Base-by-base conservation (phyloP, 2,113 vertebrate genomes). In the Petrocephalus microphthalmus region DNA sequence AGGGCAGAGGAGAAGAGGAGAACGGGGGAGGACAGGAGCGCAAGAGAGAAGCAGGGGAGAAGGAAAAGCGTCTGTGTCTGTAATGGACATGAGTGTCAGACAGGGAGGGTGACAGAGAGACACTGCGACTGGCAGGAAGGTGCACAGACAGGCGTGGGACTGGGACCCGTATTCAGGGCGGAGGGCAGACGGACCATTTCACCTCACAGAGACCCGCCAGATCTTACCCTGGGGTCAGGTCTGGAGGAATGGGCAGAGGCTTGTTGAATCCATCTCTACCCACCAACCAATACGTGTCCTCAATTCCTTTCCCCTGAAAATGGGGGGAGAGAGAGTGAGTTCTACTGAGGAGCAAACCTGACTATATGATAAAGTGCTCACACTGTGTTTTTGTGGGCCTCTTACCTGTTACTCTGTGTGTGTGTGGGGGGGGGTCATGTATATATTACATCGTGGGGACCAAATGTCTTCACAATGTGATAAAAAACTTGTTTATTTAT, bases 221-320 rank as follows among this genome's bases (percentile, higher is more conserved):
- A 88, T 37, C 95, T 94, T 94, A 98, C 97, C 97, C 97, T 0
- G 95, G 92, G 10, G 90, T 90, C 74, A 95, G 88, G 90, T 98
- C 97, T 0, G 95, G 96, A 1, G 97, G 97, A 17, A 94, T 93
- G 10, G 97, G 97, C 78, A 98, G 94, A 7, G 95, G 92, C 88
- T 98, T 98, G 87, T 89, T 89, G 89, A 97, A 98, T 57, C 96
- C 97, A 0, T 93, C 93, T 86, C 91, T 96, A 33, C 97, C 97
- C 33, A 96, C 96, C 88, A 98, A 93, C 97, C 97, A 98, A 71
- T 92, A 97, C 0, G 97, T 98, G 90, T 96, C 94, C 90, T 98
- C 97, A 0, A 94, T 20, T 3, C 97, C 97, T 93, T 97, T 98
- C 29, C 97, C 97, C 97, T 97, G 86, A n/a, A 49, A 74, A 64